A percentile compares a stretch with the other conserved stretches of the same genome.
These are phyloP conservation scores for Drosophila parvula DNA, from an alignment of 1,140 invertebrate species.

Conservation along the genomic window DNA sequence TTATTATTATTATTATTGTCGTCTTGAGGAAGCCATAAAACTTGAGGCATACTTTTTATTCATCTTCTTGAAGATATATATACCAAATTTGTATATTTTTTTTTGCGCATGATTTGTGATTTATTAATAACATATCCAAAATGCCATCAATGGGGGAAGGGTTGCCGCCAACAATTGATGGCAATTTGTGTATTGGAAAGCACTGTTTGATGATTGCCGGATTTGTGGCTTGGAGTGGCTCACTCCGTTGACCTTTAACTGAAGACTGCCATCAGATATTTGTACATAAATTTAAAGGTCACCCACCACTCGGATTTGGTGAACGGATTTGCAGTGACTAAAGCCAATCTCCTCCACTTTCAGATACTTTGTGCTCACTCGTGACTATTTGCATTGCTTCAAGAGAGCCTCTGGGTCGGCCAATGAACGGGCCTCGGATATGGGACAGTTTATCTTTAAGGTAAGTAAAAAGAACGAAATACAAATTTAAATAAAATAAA, in stretches of 20 bases:
- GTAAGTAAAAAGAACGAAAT: slow-evolving; percentile 76
- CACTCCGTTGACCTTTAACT: slow-evolving; percentile 60
- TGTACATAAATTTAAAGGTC: slow-evolving; percentile 41
- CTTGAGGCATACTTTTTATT: slow-evolving; percentile 14
- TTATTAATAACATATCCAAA: slow-evolving; percentile 68
- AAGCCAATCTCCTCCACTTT: slow-evolving; percentile 35
- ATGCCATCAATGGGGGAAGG: slow-evolving; percentile 47
- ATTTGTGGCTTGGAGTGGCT: slow-evolving; percentile 28
- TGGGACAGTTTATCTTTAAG: slow-evolving; percentile 90
- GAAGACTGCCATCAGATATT: slow-evolving; percentile 40
- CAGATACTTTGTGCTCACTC: slow-evolving; percentile 88
- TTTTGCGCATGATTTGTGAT: slow-evolving; percentile 73
- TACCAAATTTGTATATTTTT: slow-evolving; percentile 13
- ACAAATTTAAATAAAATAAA: not conserved
- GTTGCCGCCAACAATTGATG: slow-evolving; percentile 16
- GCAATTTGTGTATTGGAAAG: slow-evolving; percentile 42
- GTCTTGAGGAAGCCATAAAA: slow-evolving; percentile 56
- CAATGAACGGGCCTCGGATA: slow-evolving; percentile 87
- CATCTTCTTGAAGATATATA: not conserved
- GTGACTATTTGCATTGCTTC: slow-evolving; percentile 89
- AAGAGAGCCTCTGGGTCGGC: slow-evolving; percentile 86
- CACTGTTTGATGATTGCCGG: slow-evolving; percentile 22
- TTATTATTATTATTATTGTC: slow-evolving; percentile 51
- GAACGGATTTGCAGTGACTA: slow-evolving; percentile 22
- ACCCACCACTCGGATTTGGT: slow-evolving; percentile 1